These are phyloP conservation scores for Phania funesta DNA, from an alignment of 2,888 invertebrate genomes.

Conservation along the genomic window DNA sequence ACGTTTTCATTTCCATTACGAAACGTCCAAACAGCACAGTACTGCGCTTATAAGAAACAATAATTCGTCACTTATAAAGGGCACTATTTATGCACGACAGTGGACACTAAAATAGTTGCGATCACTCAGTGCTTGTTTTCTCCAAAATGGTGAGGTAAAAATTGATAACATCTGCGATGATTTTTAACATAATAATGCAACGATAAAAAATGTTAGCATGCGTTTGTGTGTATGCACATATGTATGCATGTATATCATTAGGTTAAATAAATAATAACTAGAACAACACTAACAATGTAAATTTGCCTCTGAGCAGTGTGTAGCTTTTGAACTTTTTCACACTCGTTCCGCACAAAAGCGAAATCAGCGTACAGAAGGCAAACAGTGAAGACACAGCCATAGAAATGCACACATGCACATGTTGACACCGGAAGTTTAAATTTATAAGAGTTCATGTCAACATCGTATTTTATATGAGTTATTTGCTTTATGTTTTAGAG, in stretches of 20 bases:
- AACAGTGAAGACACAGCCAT: constrained; percentile 1
- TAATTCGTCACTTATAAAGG: no score
- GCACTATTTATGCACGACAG: no score
- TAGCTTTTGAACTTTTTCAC: constrained; percentile 22
- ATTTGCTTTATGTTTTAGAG: no score
- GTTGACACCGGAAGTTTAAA: constrained; percentile 51
- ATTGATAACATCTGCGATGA: no score
- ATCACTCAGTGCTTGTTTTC: no score
- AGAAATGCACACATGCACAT: constrained; percentile 49
- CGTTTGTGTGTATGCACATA: not conserved
- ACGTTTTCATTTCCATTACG: no score
- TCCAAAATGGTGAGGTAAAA: no score
- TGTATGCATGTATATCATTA: not conserved
- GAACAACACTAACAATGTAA: constrained; percentile 1
- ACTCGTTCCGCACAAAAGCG: not conserved
- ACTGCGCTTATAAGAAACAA: no score
- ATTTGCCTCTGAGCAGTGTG: not conserved
- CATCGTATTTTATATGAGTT: constrained; percentile 2
- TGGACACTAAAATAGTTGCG: no score
- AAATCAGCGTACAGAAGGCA: not conserved
- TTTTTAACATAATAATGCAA: no score
- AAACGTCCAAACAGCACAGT: no score
- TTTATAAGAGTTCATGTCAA: constrained; percentile 46
- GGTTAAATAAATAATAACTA: constrained; percentile 6
- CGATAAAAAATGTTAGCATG: no score